Base-by-base conservation (phyloP, 2,797 vertebrate species). In the Sternotherus odoratus region DNA sequence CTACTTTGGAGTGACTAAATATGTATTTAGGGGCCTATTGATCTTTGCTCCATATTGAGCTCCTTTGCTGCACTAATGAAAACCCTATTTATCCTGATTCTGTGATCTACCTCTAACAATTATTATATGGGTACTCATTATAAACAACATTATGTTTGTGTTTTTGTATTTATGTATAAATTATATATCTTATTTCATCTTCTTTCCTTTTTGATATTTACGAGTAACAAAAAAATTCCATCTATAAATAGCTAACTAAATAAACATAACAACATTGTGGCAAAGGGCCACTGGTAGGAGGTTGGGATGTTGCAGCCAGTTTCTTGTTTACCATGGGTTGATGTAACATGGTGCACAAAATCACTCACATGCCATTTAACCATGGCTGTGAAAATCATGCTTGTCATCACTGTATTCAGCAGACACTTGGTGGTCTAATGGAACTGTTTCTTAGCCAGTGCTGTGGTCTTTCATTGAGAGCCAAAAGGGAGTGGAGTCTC, bases 401-500 rank as follows among this genome's bases (percentile, higher is more conserved):
- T 95, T 84, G 95, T 94, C 97, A 94, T 91, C 81, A n/a, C 95
- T 7, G 88, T 72, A 75, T 92, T 96, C 94, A 90, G 95, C 86
- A 86, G 87, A 77, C 78, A 49, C 91, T 95, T 95, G 86, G 96
- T 81, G 4, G 84, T 89, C 94, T 95, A 12, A 3, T 7, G 36
- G 83, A 81, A 89, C 88, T 7, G 83, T 90, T 96, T 90, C 97
- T 92, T 91, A 89, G 16, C 95, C 95, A 97, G 95, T 43, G 60
- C 94, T 49, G 43, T 53, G 85, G 93, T 94, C 93, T 98, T 98
- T 97, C 97, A 98, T 87, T 79, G 89, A 57, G 36, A 97, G 97
- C 96, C 97, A 98, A 96, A 97, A 92, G 93, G 95, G 96, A 92
- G 66, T 88, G 95, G 92, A 91, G 78, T 51, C 88, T 97, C 94